Evolutionary conservation across 2,888 invertebrate species (phyloP).

Genomic region (Tethea ocularis): DNA sequence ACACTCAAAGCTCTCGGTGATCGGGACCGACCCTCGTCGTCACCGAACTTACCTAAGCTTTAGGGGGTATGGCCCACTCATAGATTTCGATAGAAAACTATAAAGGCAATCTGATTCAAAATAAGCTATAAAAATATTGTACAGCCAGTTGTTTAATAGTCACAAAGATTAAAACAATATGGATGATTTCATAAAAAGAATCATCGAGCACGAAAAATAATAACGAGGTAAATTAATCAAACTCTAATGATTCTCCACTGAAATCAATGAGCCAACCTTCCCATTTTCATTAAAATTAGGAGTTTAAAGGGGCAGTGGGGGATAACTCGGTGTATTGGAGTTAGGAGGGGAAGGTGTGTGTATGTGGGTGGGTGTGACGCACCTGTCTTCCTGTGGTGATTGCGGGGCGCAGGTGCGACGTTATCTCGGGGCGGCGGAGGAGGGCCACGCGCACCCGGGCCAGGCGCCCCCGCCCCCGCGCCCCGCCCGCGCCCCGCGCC

Average conservation of each 20-base stretch:
- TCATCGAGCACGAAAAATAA: constrained; percentile 18
- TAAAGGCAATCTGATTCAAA: constrained; percentile 23
- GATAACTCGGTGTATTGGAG: constrained; percentile 10
- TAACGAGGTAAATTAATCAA: constrained; percentile 16
- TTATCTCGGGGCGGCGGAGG: constrained; percentile 92
- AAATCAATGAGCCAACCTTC: constrained; percentile 41
- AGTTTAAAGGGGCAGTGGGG: constrained; percentile 22
- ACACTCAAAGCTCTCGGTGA: constrained; percentile 84
- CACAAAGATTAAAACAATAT: constrained; percentile 19
- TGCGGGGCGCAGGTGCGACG: constrained; percentile 75
- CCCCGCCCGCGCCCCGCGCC: constrained; percentile 34
- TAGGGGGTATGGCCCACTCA: constrained; percentile 39
- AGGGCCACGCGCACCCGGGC: constrained; percentile 94
- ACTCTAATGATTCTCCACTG: constrained; percentile 14
- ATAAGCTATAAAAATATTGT: no score
- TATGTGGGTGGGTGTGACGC: constrained; percentile 31
- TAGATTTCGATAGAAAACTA: constrained; percentile 19
- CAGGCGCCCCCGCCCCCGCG: constrained; percentile 49
- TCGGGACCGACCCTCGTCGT: constrained; percentile 63
- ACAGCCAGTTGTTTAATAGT: constrained; percentile 9
- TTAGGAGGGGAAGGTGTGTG: constrained; percentile 10
- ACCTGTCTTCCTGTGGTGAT: constrained; percentile 80
- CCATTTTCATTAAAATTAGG: constrained; percentile 41
- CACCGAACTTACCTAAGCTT: constrained; percentile 77
- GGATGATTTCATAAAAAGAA: constrained; percentile 14